These are phyloP conservation scores for Drymodes brunneopygia DNA, from an alignment of 2,113 vertebrate species.

Conservation along the genomic window DNA sequence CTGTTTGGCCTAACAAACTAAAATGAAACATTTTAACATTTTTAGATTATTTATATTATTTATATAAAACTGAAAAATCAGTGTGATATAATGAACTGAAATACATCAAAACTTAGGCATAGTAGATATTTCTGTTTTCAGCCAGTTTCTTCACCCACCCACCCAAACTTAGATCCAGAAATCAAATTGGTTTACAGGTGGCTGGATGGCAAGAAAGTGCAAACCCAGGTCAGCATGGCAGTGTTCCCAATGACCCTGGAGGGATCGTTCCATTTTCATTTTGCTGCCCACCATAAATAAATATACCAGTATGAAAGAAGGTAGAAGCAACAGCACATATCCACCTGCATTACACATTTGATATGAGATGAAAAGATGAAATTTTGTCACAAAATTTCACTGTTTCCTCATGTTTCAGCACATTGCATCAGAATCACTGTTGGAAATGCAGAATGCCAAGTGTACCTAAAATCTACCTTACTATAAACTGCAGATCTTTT, in stretches of 20 bases:
- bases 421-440: rapidly evolving
- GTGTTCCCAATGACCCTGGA: neutral
- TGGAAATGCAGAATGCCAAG: neutral
- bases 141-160: neutral
- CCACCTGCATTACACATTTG: neutral
- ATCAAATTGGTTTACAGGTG: neutral
- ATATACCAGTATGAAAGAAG: neutral
- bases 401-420: neutral
- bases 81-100: neutral
- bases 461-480: neutral
- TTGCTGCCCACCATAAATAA: neutral
- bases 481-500: neutral
- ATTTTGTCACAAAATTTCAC: neutral
- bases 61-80: neutral
- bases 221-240: neutral
- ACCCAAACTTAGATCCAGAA: neutral
- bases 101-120: neutral
- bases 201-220: neutral
- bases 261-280: neutral
- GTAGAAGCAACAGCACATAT: neutral
- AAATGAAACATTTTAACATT: neutral
- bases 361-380: neutral
- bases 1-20: neutral
- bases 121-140: neutral
- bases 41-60: neutral